Base-by-base conservation (phyloP, 2,888 invertebrate genomes). In the Andrena trimmerana region DNA sequence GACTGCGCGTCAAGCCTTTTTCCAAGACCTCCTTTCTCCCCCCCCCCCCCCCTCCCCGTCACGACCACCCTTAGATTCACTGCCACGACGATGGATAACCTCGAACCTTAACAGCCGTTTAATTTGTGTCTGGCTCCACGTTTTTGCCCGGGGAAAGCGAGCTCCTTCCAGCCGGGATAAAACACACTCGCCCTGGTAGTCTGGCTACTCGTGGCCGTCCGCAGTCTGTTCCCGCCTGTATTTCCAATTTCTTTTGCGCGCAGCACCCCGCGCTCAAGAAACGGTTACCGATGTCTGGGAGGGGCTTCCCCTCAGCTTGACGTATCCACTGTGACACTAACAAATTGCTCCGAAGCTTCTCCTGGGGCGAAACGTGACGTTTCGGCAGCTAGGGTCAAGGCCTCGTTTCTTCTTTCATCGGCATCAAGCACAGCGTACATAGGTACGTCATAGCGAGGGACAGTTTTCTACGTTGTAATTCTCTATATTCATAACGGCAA, bases 61-160 rank as follows among this genome's bases (percentile, higher is more conserved):
- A 54, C 76, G 73, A 74, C 66, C 71, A 36, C 75, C 81, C 81
- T 78, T 72, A 42, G 86, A 89, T 89, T 89, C 88, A 74, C 87
- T 69, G 85, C 78, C 80, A 79, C 83, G 86, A 88, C 89, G 88
- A 89, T 88, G 88, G 89, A 89, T 89, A 87, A 89, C 89, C 84
- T 73, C 83, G 73, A 70, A 68, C 85, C 84, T 77, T 88, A 87
- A 89, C 89, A 89, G 88, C 87, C 88, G 89, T 88, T 89, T 89
- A 89, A 89, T 89, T 89, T 89, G 88, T 88, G 87, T 86, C 88
- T 87, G 86, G 87, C 87, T 86, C 86, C 78, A 81, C 80, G 87
- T 89, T 89, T 89, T 89, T 89, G 83, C 59, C 31, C 20, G 71
- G 71, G 73, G 73, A 72, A 79, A 81, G 62, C 70, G 76, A 77